Evolutionary conservation across 2,888 invertebrate species (phyloP).

Genomic region (Cryptocephalus moraei): DNA sequence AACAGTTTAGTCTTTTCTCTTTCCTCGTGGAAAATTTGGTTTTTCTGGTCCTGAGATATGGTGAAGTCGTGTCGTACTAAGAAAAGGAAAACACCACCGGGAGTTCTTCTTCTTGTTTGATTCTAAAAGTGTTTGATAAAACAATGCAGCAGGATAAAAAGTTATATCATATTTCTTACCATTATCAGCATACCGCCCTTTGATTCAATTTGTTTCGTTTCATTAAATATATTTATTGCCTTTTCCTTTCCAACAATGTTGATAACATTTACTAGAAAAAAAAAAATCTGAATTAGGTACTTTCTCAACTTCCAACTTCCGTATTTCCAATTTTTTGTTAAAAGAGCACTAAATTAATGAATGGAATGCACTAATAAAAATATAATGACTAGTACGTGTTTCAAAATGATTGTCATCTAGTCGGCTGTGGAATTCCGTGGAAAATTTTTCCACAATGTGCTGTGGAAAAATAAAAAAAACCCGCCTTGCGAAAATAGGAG

Average conservation of each 20-base stretch:
- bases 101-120: conserved; percentile 69
- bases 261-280: conserved; percentile 56
- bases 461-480: too few relatives aligned
- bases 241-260: conserved; percentile 61
- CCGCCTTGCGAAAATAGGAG: too few relatives aligned
- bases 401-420: too few relatives aligned
- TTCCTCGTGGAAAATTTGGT: conserved; percentile 59
- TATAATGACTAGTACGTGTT: too few relatives aligned
- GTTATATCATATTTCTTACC: conserved; percentile 41
- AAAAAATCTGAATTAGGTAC: not conserved
- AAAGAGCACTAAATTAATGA: too few relatives aligned
- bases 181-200: conserved; percentile 80
- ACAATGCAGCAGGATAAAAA: not conserved
- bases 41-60: conserved; percentile 54
- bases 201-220: conserved; percentile 72
- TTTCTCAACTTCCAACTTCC: too few relatives aligned
- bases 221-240: conserved; percentile 63
- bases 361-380: too few relatives aligned
- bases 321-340: too few relatives aligned
- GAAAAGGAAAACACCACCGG: conserved; percentile 78
- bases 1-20: conserved; percentile 46
- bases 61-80: conserved; percentile 63
- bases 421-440: too few relatives aligned
- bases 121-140: conserved; percentile 43
- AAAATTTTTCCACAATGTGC: too few relatives aligned